phyloP scores from a whole-genome alignment of 2,797 vertebrate species.

The Labroides dimidiatus region DNA sequence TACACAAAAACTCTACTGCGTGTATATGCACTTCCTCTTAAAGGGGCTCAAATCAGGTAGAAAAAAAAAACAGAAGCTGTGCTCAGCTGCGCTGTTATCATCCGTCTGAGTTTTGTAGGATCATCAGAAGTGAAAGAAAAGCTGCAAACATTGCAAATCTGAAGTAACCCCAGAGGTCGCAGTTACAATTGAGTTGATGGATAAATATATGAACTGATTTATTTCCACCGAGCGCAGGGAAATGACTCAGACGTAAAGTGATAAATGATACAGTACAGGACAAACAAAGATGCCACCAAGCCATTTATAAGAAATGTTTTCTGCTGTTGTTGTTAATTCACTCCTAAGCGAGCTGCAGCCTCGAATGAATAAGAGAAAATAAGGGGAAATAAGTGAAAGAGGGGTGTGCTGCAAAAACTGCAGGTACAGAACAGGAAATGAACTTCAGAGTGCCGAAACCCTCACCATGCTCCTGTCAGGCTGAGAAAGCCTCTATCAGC shows the following conservation, averaged over 20 bases:
- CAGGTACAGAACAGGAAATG: slow-evolving; percentile 47
- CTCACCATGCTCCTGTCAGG: slow-evolving; percentile 3
- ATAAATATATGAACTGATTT: slow-evolving; percentile 30
- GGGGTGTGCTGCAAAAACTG: slow-evolving; percentile 5
- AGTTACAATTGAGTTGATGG: background rate
- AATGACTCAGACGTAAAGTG: slow-evolving; percentile 34
- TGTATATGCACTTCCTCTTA: slow-evolving; percentile 63
- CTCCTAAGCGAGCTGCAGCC: background rate
- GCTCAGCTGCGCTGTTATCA: slow-evolving; percentile 37
- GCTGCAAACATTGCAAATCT: slow-evolving; percentile 44
- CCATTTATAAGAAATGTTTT: background rate
- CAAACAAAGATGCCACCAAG: background rate
- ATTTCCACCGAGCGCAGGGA: slow-evolving; percentile 32
- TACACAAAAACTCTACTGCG: slow-evolving; percentile 45
- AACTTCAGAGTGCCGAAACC: slow-evolving; percentile 29
- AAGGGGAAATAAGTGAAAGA: slow-evolving; percentile 11
- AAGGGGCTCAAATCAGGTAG: slow-evolving; percentile 48
- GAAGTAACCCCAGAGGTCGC: slow-evolving; percentile 39
- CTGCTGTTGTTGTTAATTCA: background rate
- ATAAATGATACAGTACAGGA: slow-evolving; percentile 19
- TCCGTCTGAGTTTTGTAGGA: slow-evolving; percentile 42
- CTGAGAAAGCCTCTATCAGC: slow-evolving; percentile 20
- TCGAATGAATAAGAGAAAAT: slow-evolving; percentile 5
- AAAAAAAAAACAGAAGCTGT: slow-evolving; percentile 69
- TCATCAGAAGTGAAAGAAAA: slow-evolving; percentile 69